Evolutionary conservation across 2,888 invertebrate genomes (phyloP).

Genomic region (Phragmatobia fuliginosa): DNA sequence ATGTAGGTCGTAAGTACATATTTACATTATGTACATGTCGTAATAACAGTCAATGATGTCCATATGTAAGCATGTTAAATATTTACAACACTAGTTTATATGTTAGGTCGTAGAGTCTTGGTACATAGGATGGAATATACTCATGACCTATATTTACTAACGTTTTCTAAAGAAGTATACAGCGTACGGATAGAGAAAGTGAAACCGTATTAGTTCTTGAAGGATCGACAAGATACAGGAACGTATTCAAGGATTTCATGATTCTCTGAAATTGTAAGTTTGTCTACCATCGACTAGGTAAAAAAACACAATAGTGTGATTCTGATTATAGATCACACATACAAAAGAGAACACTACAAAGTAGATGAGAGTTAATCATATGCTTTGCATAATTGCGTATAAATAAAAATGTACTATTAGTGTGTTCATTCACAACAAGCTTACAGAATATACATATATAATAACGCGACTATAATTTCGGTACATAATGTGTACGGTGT

Average conservation of each 20-base stretch:
- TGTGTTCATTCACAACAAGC: background rate
- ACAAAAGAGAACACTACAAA: too few relatives aligned
- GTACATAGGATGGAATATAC: background rate
- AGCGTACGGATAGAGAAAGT: too few relatives aligned
- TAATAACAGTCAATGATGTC: background rate
- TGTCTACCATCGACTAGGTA: background rate
- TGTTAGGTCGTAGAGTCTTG: too few relatives aligned
- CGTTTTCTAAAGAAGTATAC: too few relatives aligned
- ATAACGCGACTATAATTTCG: background rate
- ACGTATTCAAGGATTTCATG: too few relatives aligned
- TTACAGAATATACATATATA: background rate
- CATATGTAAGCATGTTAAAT: background rate
- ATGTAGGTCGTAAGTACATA: background rate
- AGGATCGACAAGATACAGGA: too few relatives aligned
- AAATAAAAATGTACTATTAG: background rate
- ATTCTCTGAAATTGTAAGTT: too few relatives aligned
- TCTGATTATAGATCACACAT: too few relatives aligned
- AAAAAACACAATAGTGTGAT: background rate
- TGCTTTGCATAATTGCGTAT: background rate
- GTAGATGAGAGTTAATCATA: too few relatives aligned
- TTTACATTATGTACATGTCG: background rate
- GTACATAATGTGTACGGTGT: conserved; percentile 1
- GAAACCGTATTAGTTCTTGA: too few relatives aligned
- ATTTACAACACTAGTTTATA: background rate
- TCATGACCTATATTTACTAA: background rate